A percentile compares a stretch with the other conserved stretches of the same genome.
These are phyloP conservation scores for Chromis chromis DNA, from an alignment of 2,797 vertebrate species.

Conservation along the genomic window DNA sequence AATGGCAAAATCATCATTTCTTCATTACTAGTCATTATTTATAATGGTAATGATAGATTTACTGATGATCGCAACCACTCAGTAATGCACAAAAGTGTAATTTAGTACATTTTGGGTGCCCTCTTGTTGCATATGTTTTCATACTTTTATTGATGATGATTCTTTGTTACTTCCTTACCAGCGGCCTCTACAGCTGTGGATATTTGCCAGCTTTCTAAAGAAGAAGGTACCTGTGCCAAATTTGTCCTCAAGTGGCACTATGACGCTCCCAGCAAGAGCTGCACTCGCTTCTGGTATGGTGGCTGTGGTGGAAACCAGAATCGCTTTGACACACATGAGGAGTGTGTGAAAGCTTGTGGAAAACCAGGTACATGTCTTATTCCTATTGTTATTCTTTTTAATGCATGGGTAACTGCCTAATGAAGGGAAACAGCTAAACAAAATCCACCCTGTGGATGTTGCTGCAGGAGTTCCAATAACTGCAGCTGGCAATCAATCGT, in stretches of 20 bases:
- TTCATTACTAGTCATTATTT: not conserved
- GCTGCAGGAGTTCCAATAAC: no score
- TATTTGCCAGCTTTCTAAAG: slow-evolving; percentile 88
- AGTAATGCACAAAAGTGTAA: not conserved
- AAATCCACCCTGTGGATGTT: no score
- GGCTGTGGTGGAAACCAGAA: slow-evolving; percentile 94
- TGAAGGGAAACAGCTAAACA: no score
- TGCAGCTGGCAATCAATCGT: no score
- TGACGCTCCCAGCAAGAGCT: slow-evolving; percentile 84
- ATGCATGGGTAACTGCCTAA: no score
- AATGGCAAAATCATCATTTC: not conserved
- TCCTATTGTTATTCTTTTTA: not conserved
- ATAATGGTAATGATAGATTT: slow-evolving; percentile 4
- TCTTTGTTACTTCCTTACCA: slow-evolving; percentile 31
- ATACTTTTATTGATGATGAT: not conserved
- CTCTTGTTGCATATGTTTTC: not conserved
- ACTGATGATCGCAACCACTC: not conserved
- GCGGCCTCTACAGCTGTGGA: slow-evolving; percentile 69
- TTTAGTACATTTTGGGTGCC: not conserved
- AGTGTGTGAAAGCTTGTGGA: slow-evolving; percentile 89
- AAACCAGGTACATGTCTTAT: slow-evolving; percentile 81
- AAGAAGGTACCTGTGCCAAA: slow-evolving; percentile 88
- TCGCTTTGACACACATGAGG: slow-evolving; percentile 88
- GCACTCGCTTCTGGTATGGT: slow-evolving; percentile 95
- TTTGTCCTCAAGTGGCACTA: slow-evolving; percentile 92